A percentile compares a stretch with the other conserved stretches of the same genome.
Conservation (phyloP, 2,113 vertebrate species). For the Australoheros scitulus region DNA sequence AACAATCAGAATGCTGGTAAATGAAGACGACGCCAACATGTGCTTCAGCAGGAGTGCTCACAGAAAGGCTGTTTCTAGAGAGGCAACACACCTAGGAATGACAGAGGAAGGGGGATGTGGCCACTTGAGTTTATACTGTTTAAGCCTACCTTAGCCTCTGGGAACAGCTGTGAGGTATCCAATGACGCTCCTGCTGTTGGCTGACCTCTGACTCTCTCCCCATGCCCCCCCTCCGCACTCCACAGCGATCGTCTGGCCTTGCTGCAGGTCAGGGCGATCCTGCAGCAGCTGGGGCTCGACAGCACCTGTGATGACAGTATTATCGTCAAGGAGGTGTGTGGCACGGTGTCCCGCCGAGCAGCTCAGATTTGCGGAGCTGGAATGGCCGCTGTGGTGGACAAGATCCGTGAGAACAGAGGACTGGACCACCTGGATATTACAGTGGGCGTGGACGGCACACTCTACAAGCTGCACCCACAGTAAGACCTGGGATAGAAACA, state of each 20-base stretch:
- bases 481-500: constrained; percentile 67
- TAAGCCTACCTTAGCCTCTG: constrained; percentile 54
- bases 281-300: constrained; percentile 97
- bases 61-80: not conserved
- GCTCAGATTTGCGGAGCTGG: constrained; percentile 94
- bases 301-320: constrained; percentile 98
- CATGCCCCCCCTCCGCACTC: not conserved
- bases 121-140: constrained; percentile 17
- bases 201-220: constrained; percentile 46
- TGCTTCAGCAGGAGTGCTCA: not conserved
- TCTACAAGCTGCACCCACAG: constrained; percentile 99
- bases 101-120: constrained; percentile 13
- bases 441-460: constrained; percentile 95
- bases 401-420: constrained; percentile 94
- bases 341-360: constrained; percentile 88
- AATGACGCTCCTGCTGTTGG: constrained; percentile 52
- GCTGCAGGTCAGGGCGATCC: constrained; percentile 94
- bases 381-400: constrained; percentile 96
- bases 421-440: constrained; percentile 91
- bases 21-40: not conserved
- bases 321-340: constrained; percentile 95
- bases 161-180: constrained; percentile 64
- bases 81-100: not conserved
- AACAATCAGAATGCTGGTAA: not conserved
- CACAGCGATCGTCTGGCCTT: constrained; percentile 94